phyloP scores from a whole-genome alignment of 2,888 invertebrate species.

The Heliconius sara region DNA sequence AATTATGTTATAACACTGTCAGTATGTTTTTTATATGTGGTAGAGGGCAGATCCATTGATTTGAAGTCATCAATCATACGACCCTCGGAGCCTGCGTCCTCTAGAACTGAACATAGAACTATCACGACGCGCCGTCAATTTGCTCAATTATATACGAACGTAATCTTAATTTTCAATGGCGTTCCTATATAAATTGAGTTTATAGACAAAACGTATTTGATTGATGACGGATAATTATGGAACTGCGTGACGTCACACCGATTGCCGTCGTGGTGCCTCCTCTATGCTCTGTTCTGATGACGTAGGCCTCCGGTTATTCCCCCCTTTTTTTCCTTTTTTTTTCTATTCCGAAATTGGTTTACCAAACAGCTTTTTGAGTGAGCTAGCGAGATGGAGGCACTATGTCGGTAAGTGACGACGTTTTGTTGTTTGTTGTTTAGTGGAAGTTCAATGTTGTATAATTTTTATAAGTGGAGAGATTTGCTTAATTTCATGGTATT shows the following conservation, averaged over 20 bases:
- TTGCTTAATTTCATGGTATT: background rate
- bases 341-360: slow-evolving; percentile 3
- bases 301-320: slow-evolving; percentile 62
- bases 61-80: slow-evolving; percentile 84
- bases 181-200: slow-evolving; percentile 57
- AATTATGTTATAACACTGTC: background rate
- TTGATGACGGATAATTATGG: slow-evolving; percentile 82
- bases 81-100: slow-evolving; percentile 74
- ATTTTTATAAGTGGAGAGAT: background rate
- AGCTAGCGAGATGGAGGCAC: slow-evolving; percentile 75
- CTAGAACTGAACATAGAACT: slow-evolving; percentile 79
- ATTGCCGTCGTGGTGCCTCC: slow-evolving; percentile 81
- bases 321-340: slow-evolving; percentile 39
- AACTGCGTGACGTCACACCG: slow-evolving; percentile 63
- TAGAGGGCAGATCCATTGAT: slow-evolving; percentile 81
- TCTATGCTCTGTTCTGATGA: slow-evolving; percentile 82
- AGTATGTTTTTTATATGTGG: slow-evolving; percentile 45
- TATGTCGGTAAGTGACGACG: slow-evolving; percentile 71
- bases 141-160: slow-evolving; percentile 47
- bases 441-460: slow-evolving; percentile 17
- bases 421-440: slow-evolving; percentile 45
- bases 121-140: slow-evolving; percentile 76
- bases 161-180: slow-evolving; percentile 44
- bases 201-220: slow-evolving; percentile 64
- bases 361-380: slow-evolving; percentile 45